Evolutionary conservation across 2,888 invertebrate genomes (phyloP).

Genomic region (Leucoma salicis): DNA sequence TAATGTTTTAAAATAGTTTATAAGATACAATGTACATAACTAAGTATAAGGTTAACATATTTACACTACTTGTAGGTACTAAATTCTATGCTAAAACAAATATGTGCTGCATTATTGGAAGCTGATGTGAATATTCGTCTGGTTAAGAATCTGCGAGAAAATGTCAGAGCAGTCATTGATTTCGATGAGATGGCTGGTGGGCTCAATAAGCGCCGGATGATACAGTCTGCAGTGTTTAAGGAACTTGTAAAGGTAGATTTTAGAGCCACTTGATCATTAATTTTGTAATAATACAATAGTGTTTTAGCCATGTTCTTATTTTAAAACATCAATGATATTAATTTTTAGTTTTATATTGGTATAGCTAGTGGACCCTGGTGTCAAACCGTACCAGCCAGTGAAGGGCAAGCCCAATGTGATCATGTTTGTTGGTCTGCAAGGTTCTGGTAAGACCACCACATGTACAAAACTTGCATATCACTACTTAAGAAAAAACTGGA

Average conservation of each 20-base stretch:
- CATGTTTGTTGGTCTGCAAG: slow-evolving; percentile 99
- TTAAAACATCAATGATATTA: not conserved
- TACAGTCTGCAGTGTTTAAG: slow-evolving; percentile 99
- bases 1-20: not conserved
- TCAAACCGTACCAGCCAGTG: slow-evolving; percentile 96
- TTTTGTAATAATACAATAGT: not conserved
- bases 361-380: slow-evolving; percentile 98
- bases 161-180: slow-evolving; percentile 98
- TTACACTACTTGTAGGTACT: slow-evolving; percentile 86
- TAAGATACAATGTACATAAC: not conserved
- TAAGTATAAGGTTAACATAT: not conserved
- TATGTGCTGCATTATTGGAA: slow-evolving; percentile 97
- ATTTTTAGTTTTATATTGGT: slow-evolving; percentile 9
- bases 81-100: slow-evolving; percentile 99
- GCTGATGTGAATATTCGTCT: slow-evolving; percentile 98
- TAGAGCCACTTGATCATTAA: not conserved
- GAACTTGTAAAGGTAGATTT: slow-evolving; percentile 94
- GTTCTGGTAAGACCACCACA: slow-evolving; percentile 99
- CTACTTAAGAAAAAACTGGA: slow-evolving; percentile 99
- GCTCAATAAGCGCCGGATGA: slow-evolving; percentile 98
- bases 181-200: slow-evolving; percentile 99
- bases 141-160: slow-evolving; percentile 97
- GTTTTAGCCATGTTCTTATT: not conserved
- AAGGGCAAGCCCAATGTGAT: slow-evolving; percentile 98
- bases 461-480: slow-evolving; percentile 99